Evolutionary conservation across 2,888 invertebrate species (phyloP).

Genomic region (Tetrapedia diversipes): DNA sequence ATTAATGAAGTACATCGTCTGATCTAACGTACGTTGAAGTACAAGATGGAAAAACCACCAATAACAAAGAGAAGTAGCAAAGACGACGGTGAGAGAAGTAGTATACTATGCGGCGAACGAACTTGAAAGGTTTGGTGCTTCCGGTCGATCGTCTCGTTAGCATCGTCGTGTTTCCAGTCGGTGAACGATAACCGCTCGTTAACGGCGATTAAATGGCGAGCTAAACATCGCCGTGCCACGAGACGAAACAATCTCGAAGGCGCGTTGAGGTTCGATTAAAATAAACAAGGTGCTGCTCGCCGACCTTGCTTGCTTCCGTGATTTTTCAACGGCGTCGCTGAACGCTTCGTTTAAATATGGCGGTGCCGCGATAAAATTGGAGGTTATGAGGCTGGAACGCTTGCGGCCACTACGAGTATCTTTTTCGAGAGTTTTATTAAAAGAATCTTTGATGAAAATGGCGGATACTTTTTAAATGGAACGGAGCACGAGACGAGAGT

Average conservation of each 20-base stretch:
- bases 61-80: not conserved
- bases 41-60: constrained; percentile 26
- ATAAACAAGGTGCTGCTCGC: constrained; percentile 72
- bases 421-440: no score
- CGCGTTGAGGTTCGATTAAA: constrained; percentile 74
- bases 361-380: not conserved
- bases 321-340: not conserved
- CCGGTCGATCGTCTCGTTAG: constrained; percentile 77
- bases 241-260: constrained; percentile 80
- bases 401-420: no score
- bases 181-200: constrained; percentile 80
- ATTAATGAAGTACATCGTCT: no score
- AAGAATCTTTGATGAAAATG: no score
- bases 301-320: constrained; percentile 41
- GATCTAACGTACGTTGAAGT: constrained; percentile 7
- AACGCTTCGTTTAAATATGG: not conserved
- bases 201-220: constrained; percentile 79
- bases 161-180: constrained; percentile 77
- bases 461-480: no score
- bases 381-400: not conserved
- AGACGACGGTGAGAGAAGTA: constrained; percentile 31
- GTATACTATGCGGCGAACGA: constrained; percentile 57
- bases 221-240: constrained; percentile 76
- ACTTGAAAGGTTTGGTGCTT: constrained; percentile 70
- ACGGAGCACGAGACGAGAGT: no score